Percentiles rank a stretch among this genome's conserved stretches.
These are phyloP conservation scores for Turnix velox DNA, from an alignment of 2,113 vertebrate species.

Conservation along the genomic window DNA sequence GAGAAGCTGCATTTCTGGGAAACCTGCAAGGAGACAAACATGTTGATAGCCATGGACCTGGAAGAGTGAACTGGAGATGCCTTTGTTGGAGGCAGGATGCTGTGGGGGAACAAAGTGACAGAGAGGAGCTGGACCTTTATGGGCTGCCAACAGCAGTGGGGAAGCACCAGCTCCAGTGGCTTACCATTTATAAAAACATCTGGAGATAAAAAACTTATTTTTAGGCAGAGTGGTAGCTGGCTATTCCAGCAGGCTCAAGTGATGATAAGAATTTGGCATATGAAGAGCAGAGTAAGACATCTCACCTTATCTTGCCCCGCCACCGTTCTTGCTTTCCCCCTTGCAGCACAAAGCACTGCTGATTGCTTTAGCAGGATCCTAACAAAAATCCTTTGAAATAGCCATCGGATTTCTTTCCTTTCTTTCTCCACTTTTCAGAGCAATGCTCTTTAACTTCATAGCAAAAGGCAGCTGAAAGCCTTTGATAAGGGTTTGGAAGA, in stretches of 20 bases:
- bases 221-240: neutral
- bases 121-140: neutral
- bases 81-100: neutral
- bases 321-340: neutral
- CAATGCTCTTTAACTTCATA: neutral
- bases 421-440: neutral
- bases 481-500: neutral
- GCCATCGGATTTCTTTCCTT: neutral
- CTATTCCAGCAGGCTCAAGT: neutral
- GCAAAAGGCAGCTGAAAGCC: neutral
- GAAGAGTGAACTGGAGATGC: neutral
- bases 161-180: neutral
- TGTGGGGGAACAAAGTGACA: neutral
- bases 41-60: neutral
- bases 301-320: neutral
- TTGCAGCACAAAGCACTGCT: neutral
- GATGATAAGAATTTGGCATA: neutral
- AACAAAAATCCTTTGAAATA: neutral
- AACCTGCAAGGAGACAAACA: neutral
- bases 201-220: slow-evolving; percentile 34
- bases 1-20: neutral
- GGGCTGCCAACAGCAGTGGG: neutral
- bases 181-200: slow-evolving; percentile 1
- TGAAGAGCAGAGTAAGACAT: neutral
- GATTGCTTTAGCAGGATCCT: neutral